Evolutionary conservation across 2,797 vertebrate genomes (phyloP), one percentile per base, ranked within the genome.

Genomic region (Gorsachius magnificus): DNA sequence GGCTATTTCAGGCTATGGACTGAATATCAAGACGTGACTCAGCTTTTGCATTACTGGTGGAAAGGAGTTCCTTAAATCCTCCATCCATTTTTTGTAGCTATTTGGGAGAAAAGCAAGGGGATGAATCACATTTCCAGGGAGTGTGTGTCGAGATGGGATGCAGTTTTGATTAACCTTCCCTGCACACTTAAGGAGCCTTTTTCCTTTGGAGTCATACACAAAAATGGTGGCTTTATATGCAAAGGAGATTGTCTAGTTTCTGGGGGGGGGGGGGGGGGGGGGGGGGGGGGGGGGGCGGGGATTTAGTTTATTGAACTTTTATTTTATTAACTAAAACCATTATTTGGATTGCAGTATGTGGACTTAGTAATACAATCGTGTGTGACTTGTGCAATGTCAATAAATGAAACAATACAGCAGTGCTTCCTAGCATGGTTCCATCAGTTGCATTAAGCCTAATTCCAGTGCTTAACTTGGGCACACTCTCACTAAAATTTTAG

Each of bases 11-110:
- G 90, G 51, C 74, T 90, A 56, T n/a, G 58, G 74, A 70, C 57
- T 78, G 94, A 92, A 83, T 90, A 91, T 16, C 36, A 72, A 93
- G 72, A 95, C 16, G 63, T 71, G 69, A 89, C 36, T 92, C 89
- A 93, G 58, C 45, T 84, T 77, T 80, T 85, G 69, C 21, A 50
- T 91, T 93, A 57, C 43, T 41, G 43, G 21, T 90, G 31, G 53
- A 77, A 87, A 87, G 82, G 65, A 78, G 26, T 69, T 92, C 69
- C 61, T 91, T 92, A 45, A 56, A 77, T 76, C 35, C 50, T 77
- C 35, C 33, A 53, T 70, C 58, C 71, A 77, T 94, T 96, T 89
- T 89, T 78, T 68, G 17, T 53, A 86, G n/a, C 71, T 80, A 8
- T 78, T 16, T 72, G 19, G 25, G 33, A 63, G 26, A 51, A 92